A percentile compares a stretch with the other conserved stretches of the same genome.
Evolutionary conservation across 2,797 vertebrate species (phyloP).

Genomic region (Macrochelys suwanniensis): DNA sequence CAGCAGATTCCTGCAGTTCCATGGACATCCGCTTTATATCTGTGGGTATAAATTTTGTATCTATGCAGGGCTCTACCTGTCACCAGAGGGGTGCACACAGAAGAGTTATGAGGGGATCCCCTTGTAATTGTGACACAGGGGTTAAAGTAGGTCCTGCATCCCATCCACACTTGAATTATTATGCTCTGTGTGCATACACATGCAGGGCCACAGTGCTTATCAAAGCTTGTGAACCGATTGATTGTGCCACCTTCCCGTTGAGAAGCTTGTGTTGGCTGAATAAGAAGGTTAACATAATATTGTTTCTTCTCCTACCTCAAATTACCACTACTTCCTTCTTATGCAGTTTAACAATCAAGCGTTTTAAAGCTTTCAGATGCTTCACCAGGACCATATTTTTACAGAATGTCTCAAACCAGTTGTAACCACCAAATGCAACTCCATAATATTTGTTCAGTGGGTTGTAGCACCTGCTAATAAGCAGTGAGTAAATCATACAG

Average conservation of each 20-base stretch:
- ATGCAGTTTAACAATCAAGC: not conserved
- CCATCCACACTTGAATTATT: not conserved
- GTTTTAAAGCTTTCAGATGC: not conserved
- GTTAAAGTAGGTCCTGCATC: not conserved
- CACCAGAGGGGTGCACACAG: not conserved
- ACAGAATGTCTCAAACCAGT: not conserved
- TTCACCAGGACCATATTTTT: not conserved
- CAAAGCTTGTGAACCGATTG: not conserved
- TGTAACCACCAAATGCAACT: not conserved
- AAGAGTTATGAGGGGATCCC: not conserved
- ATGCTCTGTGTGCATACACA: not conserved
- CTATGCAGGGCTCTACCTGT: not conserved
- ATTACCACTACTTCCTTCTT: not conserved
- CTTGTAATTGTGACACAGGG: not conserved
- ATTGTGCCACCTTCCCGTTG: not conserved
- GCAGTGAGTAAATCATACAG: not conserved
- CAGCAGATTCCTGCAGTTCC: too few relatives aligned
- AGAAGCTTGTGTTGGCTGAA: not conserved
- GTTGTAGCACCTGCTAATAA: not conserved
- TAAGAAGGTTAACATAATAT: not conserved
- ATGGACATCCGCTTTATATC: too few relatives aligned
- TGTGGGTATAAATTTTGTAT: too few relatives aligned
- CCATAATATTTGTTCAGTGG: not conserved
- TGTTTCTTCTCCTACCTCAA: not conserved
- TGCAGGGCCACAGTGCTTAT: accelerated